Conservation (phyloP, 2,113 vertebrate genomes). For the Percina caprodes region DNA sequence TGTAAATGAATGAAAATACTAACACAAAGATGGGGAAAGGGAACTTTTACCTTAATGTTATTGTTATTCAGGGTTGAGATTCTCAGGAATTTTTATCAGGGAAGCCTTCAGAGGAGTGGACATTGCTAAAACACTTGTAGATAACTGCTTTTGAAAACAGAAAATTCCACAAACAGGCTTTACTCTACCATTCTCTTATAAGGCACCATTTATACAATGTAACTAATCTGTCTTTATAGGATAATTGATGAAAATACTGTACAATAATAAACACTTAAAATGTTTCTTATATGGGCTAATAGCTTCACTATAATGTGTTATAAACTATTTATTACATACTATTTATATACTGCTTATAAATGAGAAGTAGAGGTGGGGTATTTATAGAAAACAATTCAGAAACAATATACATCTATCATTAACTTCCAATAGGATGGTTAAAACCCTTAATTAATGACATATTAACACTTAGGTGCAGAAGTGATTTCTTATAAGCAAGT, state of each 20-base stretch:
- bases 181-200: not conserved
- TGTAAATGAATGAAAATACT: not conserved
- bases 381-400: not conserved
- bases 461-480: not conserved
- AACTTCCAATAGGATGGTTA: no score
- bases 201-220: no score
- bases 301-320: not conserved
- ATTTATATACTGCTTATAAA: not conserved
- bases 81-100: not conserved
- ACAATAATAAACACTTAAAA: not conserved
- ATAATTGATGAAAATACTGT: not conserved
- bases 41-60: not conserved
- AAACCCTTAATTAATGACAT: no score
- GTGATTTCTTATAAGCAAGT: not conserved
- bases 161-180: not conserved
- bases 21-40: not conserved
- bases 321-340: no score
- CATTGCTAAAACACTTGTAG: not conserved
- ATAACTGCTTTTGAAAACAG: not conserved
- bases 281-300: not conserved
- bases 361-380: not conserved
- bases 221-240: not conserved
- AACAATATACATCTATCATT: not conserved
- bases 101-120: not conserved
- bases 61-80: not conserved